These are phyloP conservation scores for Cristatella mucedo DNA, from an alignment of 2,888 invertebrate species.

Conservation along the genomic window DNA sequence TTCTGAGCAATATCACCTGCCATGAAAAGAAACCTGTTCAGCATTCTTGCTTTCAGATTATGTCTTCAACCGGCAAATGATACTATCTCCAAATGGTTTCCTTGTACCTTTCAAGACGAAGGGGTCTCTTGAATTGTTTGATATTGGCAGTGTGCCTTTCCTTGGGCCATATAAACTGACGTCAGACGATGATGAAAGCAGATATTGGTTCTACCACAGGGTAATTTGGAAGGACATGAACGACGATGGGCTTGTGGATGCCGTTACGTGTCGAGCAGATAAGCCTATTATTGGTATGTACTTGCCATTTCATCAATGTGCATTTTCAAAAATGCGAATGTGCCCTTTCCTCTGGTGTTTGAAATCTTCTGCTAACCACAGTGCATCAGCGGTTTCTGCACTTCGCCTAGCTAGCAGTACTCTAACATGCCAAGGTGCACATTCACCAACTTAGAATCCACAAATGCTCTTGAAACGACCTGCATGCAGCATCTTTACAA, in stretches of 20 bases:
- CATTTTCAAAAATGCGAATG: background rate
- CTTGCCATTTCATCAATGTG: background rate
- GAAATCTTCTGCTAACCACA: no score
- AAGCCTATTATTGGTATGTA: slow-evolving; percentile 6
- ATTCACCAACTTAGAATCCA: no score
- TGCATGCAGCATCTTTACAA: no score
- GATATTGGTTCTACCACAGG: slow-evolving; percentile 19
- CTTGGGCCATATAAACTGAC: background rate
- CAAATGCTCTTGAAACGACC: no score
- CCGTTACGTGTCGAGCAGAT: slow-evolving; percentile 16
- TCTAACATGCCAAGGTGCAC: no score
- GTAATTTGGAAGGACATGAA: slow-evolving; percentile 21
- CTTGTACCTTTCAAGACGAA: slow-evolving; percentile 15
- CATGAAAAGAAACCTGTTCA: no score
- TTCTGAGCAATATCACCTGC: no score
- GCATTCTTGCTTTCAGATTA: slow-evolving; percentile 12
- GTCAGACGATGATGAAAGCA: slow-evolving; percentile 3
- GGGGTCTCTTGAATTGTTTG: slow-evolving; percentile 11
- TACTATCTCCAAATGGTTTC: slow-evolving; percentile 19
- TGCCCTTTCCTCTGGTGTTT: no score
- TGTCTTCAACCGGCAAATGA: slow-evolving; percentile 15
- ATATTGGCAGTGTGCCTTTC: background rate
- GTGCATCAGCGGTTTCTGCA: no score
- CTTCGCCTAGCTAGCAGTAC: no score
- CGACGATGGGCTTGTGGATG: slow-evolving; percentile 19